Evolutionary conservation across 2,888 invertebrate species (phyloP).

Genomic region (Neoitamus cyanurus): DNA sequence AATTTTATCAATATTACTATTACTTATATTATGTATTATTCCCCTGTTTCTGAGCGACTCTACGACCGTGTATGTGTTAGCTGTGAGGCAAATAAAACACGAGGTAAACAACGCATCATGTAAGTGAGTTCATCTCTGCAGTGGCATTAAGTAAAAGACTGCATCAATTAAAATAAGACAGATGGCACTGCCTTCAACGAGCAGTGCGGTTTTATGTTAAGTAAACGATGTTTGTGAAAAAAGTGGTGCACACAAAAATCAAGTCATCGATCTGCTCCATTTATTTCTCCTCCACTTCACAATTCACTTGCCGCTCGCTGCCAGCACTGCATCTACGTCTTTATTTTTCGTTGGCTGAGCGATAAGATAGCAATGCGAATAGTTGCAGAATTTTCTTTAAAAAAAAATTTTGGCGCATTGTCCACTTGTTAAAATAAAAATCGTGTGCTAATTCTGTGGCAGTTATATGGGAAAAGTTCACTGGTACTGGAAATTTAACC

Average conservation of each 20-base stretch:
- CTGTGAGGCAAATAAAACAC: too few relatives aligned
- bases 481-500: not conserved
- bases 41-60: too few relatives aligned
- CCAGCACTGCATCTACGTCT: not conserved
- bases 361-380: not conserved
- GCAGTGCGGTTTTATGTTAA: not conserved
- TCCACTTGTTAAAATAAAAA: conserved; percentile 12
- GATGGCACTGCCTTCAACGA: not conserved
- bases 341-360: not conserved
- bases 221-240: not conserved
- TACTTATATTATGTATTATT: too few relatives aligned
- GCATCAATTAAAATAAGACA: not conserved
- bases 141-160: not conserved
- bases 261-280: not conserved
- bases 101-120: too few relatives aligned
- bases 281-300: not conserved
- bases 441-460: not conserved
- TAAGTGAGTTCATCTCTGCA: not conserved
- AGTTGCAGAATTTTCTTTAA: not conserved
- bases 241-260: not conserved
- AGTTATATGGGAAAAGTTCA: conserved; percentile 1
- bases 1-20: too few relatives aligned
- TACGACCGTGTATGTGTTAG: too few relatives aligned
- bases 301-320: not conserved
- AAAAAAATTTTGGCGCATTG: not conserved